Conservation (phyloP, 2,888 invertebrate genomes). For the Nomada goodeniana region DNA sequence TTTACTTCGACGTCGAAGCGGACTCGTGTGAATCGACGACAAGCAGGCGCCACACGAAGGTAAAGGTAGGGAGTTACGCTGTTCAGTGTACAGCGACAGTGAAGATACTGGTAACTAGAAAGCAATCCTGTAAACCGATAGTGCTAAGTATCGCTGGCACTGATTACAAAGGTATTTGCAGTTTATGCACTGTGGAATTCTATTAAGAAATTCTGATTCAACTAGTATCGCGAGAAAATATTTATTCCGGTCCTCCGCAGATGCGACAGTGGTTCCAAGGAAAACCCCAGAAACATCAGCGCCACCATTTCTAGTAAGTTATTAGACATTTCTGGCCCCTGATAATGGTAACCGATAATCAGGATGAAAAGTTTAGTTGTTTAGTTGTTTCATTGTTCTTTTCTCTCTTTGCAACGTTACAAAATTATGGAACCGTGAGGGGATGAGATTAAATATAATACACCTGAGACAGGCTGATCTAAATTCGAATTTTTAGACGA, state of each 20-base stretch:
- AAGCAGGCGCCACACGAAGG: conserved; percentile 27
- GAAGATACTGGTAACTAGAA: conserved; percentile 14
- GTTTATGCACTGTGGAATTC: neutral
- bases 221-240: neutral
- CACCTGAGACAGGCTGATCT: neutral
- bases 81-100: conserved; percentile 48
- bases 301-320: neutral
- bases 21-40: conserved; percentile 37
- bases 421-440: too few relatives aligned
- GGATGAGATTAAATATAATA: neutral
- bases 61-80: conserved; percentile 50
- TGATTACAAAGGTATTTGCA: neutral
- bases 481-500: neutral
- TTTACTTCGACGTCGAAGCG: conserved; percentile 73
- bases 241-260: neutral
- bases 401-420: too few relatives aligned
- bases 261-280: neutral
- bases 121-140: neutral
- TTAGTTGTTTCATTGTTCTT: neutral
- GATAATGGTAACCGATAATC: too few relatives aligned
- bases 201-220: too few relatives aligned
- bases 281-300: neutral
- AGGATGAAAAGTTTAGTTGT: neutral
- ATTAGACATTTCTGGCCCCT: too few relatives aligned
- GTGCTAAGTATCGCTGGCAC: neutral